A percentile compares a stretch with the other conserved stretches of the same genome.
Conservation (phyloP, 2,888 invertebrate genomes). For the Pseudococcus longispinus region DNA sequence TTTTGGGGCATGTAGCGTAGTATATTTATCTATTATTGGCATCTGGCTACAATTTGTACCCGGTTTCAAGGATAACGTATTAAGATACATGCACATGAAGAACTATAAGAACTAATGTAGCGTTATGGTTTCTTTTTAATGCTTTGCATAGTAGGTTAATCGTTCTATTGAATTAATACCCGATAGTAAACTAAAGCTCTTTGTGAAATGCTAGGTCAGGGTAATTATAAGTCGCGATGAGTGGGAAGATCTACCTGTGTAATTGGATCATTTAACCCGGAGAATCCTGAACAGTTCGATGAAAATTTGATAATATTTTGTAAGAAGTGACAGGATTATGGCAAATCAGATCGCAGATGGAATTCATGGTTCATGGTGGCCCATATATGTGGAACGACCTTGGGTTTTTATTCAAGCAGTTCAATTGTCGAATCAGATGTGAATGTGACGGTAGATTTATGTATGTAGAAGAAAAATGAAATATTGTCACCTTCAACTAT, state of each 20-base stretch:
- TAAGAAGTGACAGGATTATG: not conserved
- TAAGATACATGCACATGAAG: not conserved
- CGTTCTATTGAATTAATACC: conserved; percentile 35
- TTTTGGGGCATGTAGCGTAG: not conserved
- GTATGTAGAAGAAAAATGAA: not conserved
- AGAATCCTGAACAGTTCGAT: not conserved
- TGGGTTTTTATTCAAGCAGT: not conserved
- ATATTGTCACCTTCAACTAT: not conserved
- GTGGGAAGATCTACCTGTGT: not conserved
- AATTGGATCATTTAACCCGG: not conserved
- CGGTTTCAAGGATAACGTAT: conserved; percentile 8
- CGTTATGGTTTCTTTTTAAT: conserved; percentile 29
- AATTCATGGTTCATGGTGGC: not conserved
- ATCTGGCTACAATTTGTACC: not conserved
- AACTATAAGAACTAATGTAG: conserved; percentile 31
- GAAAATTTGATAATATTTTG: not conserved
- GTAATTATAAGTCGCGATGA: conserved; percentile 6
- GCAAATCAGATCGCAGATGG: not conserved
- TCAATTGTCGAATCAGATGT: not conserved
- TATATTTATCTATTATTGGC: not conserved
- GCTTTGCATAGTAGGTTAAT: conserved; percentile 43
- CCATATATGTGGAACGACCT: not conserved
- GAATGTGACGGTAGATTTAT: not conserved
- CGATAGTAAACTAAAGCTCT: not conserved
- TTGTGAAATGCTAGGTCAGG: not conserved